These are phyloP conservation scores for Ceratosolen fusciceps DNA, from an alignment of 1,140 invertebrate species.

Conservation along the genomic window DNA sequence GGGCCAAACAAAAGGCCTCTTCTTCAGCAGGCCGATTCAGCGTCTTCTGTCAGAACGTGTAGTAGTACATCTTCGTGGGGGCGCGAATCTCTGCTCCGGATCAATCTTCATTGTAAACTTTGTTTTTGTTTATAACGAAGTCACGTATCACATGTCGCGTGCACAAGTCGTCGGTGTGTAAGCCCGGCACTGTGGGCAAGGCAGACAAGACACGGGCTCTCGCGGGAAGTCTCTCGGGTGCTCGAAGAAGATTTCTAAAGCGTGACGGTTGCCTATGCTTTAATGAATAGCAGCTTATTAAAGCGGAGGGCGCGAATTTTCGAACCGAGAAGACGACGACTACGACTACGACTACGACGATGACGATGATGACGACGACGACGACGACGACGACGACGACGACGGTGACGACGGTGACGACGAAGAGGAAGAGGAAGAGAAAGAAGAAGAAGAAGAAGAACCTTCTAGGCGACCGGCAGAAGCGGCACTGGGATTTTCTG, in stretches of 20 bases:
- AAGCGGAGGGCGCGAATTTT: not conserved
- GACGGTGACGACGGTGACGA: too few relatives aligned
- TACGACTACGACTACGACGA: not conserved
- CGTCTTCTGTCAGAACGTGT: not conserved
- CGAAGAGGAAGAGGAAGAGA: too few relatives aligned
- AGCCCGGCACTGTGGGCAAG: too few relatives aligned
- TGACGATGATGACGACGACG: too few relatives aligned
- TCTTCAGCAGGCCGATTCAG: not conserved
- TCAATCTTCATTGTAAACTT: not conserved
- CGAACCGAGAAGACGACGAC: not conserved
- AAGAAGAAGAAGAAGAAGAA: too few relatives aligned
- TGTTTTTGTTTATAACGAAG: not conserved
- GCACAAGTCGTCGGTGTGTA: too few relatives aligned
- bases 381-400: too few relatives aligned
- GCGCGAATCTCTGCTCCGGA: not conserved
- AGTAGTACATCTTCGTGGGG: not conserved
- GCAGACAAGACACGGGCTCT: not conserved
- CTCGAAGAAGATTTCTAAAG: conserved; percentile 10
- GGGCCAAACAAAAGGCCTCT: too few relatives aligned
- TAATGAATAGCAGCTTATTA: not conserved
- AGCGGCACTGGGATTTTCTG: not conserved
- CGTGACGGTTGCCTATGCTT: not conserved
- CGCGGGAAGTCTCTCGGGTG: not conserved
- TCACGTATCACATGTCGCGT: too few relatives aligned
- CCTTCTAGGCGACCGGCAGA: not conserved